Evolutionary conservation across 2,888 invertebrate species (phyloP).

Genomic region (Rhimphoctona megacephalus): DNA sequence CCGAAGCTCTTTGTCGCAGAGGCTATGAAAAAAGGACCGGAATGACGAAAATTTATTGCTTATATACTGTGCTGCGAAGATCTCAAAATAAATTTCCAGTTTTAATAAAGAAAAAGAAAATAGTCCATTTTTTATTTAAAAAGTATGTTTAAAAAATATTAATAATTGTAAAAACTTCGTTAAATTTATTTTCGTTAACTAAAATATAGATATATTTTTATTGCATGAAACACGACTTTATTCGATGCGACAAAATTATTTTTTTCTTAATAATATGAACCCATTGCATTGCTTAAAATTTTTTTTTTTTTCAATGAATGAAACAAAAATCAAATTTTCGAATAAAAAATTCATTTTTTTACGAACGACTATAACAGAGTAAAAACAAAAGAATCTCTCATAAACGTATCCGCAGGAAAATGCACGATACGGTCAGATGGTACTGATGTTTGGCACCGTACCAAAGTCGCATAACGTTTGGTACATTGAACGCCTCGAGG

Average conservation of each 20-base stretch:
- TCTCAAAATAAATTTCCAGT: neutral
- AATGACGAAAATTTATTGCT: slow-evolving; percentile 52
- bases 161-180: neutral
- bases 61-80: neutral
- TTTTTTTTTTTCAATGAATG: neutral
- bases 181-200: neutral
- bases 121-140: neutral
- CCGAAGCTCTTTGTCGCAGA: slow-evolving; percentile 35
- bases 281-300: neutral
- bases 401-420: slow-evolving; percentile 30
- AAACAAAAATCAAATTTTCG: neutral
- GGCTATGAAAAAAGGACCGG: slow-evolving; percentile 14
- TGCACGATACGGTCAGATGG: slow-evolving; percentile 69
- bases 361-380: neutral
- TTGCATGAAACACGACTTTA: too few species aligned
- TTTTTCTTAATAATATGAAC: neutral
- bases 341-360: neutral
- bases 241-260: too few species aligned
- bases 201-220: too few species aligned
- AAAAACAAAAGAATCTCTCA: neutral
- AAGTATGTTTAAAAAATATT: neutral
- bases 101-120: neutral
- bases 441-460: slow-evolving; percentile 70
- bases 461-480: slow-evolving; percentile 74
- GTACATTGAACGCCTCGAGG: slow-evolving; percentile 68